Conservation (phyloP, 2,888 invertebrate genomes). For the Cataglyphis albicans region DNA sequence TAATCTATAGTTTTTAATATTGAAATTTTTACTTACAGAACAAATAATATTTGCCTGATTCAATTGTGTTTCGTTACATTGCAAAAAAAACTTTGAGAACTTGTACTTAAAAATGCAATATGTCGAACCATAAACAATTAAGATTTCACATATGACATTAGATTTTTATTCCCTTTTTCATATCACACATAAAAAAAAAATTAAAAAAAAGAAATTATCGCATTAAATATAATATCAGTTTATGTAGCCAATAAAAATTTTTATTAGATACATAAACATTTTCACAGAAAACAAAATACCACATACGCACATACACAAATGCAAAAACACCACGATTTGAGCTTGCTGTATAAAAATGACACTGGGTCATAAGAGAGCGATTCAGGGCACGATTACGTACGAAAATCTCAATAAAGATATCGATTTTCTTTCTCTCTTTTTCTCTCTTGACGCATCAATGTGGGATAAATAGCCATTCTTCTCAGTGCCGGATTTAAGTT, state of each 20-base stretch:
- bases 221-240: not conserved
- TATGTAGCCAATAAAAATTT: not conserved
- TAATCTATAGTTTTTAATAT: too few species aligned
- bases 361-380: not conserved
- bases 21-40: too few species aligned
- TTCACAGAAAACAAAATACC: not conserved
- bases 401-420: conserved; percentile 39
- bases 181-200: not conserved
- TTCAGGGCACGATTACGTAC: conserved; percentile 22
- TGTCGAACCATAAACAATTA: not conserved
- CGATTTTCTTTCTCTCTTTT: conserved; percentile 23
- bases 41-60: too few species aligned
- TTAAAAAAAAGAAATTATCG: not conserved
- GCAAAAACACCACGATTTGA: not conserved
- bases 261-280: not conserved
- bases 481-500: conserved; percentile 8
- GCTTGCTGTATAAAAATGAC: not conserved
- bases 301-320: too few species aligned
- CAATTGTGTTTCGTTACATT: not conserved
- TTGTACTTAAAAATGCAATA: not conserved
- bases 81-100: not conserved
- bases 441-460: not conserved
- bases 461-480: not conserved
- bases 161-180: not conserved
- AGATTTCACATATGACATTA: not conserved